phyloP scores from a whole-genome alignment of 2,113 vertebrate genomes.

The Passerina amoena region DNA sequence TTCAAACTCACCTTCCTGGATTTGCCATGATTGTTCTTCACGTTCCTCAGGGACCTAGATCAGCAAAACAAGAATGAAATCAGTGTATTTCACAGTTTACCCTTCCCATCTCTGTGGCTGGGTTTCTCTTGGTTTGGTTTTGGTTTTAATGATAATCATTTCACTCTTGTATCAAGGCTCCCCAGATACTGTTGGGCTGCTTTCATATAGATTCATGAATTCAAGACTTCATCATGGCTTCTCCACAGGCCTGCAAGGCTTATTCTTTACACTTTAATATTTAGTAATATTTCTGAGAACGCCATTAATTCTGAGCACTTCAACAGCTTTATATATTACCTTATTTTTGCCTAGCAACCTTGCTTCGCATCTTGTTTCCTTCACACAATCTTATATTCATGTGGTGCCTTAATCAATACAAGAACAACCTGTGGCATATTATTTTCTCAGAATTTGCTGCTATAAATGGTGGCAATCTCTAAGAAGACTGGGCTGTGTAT shows the following conservation, averaged over 20 bases:
- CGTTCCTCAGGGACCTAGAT: background rate
- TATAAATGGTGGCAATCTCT: background rate
- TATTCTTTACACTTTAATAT: background rate
- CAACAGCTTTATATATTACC: background rate
- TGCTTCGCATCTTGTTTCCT: background rate
- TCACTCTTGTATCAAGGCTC: background rate
- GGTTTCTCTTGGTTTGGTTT: background rate
- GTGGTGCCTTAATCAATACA: background rate
- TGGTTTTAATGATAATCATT: background rate
- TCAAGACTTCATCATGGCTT: background rate
- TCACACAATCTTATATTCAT: background rate
- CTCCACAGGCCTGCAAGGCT: background rate
- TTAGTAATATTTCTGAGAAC: background rate
- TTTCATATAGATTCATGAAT: background rate
- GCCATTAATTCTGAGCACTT: background rate
- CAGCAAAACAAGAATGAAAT: background rate
- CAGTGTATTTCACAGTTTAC: background rate
- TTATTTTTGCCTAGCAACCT: background rate
- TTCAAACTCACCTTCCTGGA: background rate
- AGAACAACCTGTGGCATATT: background rate
- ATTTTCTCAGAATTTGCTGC: background rate
- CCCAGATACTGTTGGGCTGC: background rate
- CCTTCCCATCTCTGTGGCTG: fast-evolving
- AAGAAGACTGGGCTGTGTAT: background rate
- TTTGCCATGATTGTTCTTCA: background rate